phyloP scores from a whole-genome alignment of 2,888 invertebrate genomes.

The Lymantria dispar region DNA sequence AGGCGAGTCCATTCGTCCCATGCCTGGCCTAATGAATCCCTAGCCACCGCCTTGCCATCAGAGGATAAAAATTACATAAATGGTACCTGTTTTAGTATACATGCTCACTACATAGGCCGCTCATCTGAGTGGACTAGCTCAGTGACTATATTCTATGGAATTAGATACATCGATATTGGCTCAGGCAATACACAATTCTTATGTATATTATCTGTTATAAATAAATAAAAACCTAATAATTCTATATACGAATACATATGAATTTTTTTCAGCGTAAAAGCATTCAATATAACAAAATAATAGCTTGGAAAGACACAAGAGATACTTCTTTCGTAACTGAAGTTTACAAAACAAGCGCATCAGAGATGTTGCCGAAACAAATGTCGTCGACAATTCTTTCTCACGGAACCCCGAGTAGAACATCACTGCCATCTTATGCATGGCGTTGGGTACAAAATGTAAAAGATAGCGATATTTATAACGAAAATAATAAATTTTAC shows the following conservation, averaged over 20 bases:
- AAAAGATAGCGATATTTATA: constrained; percentile 1
- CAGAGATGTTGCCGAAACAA: constrained; percentile 63
- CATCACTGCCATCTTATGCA: constrained; percentile 61
- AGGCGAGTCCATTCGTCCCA: too few species aligned
- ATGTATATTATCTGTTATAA: too few species aligned
- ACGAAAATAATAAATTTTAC: too few species aligned
- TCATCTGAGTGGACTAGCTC: too few species aligned
- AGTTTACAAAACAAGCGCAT: constrained; percentile 58
- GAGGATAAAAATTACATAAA: too few species aligned
- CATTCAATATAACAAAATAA: constrained; percentile 5
- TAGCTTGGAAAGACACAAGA: constrained; percentile 21
- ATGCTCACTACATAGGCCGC: too few species aligned
- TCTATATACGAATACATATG: background rate
- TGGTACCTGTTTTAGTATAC: too few species aligned
- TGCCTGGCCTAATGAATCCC: too few species aligned
- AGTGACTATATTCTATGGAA: too few species aligned
- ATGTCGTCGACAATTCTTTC: constrained; percentile 70
- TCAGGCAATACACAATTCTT: too few species aligned
- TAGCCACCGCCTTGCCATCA: too few species aligned
- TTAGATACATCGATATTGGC: too few species aligned
- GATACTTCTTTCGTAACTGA: constrained; percentile 28
- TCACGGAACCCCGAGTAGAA: constrained; percentile 62
- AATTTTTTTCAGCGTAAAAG: background rate
- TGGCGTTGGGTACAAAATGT: constrained; percentile 25
- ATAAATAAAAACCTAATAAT: background rate